Evolutionary conservation across 2,113 vertebrate genomes (phyloP).

Genomic region (Muntiacus muntjak): DNA sequence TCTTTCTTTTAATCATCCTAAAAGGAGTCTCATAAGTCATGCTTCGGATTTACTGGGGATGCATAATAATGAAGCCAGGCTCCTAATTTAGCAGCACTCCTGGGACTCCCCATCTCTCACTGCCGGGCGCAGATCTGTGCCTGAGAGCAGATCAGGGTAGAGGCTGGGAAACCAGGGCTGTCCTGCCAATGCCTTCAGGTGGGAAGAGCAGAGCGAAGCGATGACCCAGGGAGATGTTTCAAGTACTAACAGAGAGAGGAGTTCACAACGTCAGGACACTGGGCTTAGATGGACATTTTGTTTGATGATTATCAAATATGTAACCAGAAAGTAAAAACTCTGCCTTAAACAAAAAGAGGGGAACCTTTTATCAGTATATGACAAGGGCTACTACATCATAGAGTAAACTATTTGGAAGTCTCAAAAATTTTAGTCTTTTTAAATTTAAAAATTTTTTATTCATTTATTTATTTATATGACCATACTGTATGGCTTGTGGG

Average conservation of each 20-base stretch:
- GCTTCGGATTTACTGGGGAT: slow-evolving; percentile 5
- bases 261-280: background rate
- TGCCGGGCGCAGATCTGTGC: background rate
- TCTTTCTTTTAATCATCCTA: slow-evolving; percentile 61
- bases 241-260: background rate
- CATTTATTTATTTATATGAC: background rate
- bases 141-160: background rate
- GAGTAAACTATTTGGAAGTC: background rate
- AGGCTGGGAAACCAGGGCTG: background rate
- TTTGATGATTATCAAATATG: background rate
- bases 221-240: background rate
- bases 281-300: background rate
- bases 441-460: background rate
- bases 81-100: slow-evolving; percentile 39
- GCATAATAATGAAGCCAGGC: slow-evolving; percentile 49
- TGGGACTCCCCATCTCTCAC: background rate
- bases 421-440: background rate
- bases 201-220: background rate
- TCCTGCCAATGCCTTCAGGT: background rate
- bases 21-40: slow-evolving; percentile 53
- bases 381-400: background rate
- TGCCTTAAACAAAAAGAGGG: background rate
- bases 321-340: background rate
- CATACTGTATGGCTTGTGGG: background rate
- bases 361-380: background rate